Evolutionary conservation across 2,797 vertebrate genomes (phyloP).

Genomic region (Oceanodroma leucorhoa): DNA sequence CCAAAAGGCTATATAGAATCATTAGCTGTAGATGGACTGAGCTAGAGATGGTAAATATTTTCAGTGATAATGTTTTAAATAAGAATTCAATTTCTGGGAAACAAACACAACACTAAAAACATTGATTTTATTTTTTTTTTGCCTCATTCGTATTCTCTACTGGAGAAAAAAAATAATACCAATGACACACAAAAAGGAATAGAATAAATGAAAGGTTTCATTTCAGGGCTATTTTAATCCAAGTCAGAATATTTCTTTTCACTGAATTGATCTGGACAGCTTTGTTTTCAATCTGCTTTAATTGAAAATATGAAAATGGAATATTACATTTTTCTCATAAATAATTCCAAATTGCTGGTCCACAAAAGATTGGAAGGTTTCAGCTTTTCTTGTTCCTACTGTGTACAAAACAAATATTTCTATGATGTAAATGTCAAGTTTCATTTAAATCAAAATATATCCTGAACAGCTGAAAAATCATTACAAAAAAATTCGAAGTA

Average conservation of each 20-base stretch:
- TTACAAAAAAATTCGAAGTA: not conserved
- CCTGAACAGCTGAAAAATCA: not conserved
- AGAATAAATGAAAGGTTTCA: not conserved
- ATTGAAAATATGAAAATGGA: slow-evolving; percentile 22
- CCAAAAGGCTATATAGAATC: not conserved
- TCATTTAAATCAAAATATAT: slow-evolving; percentile 17
- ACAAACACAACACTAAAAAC: not conserved
- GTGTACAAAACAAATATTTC: not conserved
- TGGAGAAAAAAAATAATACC: not conserved
- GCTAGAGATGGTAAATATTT: not conserved
- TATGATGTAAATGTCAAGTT: slow-evolving; percentile 2
- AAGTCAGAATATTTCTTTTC: not conserved
- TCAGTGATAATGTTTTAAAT: not conserved
- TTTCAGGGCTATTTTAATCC: not conserved
- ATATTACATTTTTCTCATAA: not conserved
- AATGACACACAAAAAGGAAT: not conserved
- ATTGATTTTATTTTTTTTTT: too few species aligned
- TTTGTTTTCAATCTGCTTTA: not conserved
- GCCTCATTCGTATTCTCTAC: not conserved
- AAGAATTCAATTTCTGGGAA: not conserved
- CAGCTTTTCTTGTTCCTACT: not conserved
- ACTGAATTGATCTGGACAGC: not conserved
- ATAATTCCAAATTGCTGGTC: slow-evolving; percentile 18
- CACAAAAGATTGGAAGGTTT: not conserved
- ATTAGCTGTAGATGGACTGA: not conserved